A percentile compares a stretch with the other conserved stretches of the same genome.
Conservation (phyloP, 2,113 vertebrate species). For the Hippocampus guttulatus region DNA sequence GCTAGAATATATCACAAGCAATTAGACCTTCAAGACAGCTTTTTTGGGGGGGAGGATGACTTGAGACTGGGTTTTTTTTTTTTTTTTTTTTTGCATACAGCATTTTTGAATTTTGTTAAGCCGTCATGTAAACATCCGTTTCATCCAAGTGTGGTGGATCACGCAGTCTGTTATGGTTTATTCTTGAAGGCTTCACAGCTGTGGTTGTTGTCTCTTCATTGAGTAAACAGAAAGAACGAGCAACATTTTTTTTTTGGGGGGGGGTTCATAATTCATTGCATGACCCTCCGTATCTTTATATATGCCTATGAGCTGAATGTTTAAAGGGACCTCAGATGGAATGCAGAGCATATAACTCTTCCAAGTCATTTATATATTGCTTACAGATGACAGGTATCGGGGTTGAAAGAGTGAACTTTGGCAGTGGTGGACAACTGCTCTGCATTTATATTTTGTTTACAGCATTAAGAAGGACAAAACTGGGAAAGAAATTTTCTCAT, state of each 20-base stretch:
- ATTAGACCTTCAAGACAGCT: constrained; percentile 8
- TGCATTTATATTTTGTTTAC: background rate
- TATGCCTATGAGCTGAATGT: constrained; percentile 24
- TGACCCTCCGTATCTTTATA: constrained; percentile 14
- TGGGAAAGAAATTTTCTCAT: background rate
- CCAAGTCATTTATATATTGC: background rate
- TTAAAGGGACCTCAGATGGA: constrained; percentile 4
- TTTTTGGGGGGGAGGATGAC: background rate
- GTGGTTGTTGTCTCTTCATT: background rate
- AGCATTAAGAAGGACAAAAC: background rate
- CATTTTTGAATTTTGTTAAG: background rate
- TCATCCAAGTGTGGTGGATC: background rate
- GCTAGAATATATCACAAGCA: constrained; percentile 9
- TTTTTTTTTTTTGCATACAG: background rate
- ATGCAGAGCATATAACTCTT: background rate
- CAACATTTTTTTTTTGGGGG: constrained; percentile 4
- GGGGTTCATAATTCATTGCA: background rate
- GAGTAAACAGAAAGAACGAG: background rate
- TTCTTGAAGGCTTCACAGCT: background rate
- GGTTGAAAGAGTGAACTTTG: background rate
- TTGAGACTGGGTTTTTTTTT: background rate
- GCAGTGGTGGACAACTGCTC: background rate
- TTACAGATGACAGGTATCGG: background rate
- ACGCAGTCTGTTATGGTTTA: background rate
- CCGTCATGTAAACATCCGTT: background rate